These are phyloP conservation scores for Craniophora ligustri DNA, from an alignment of 2,888 invertebrate genomes.

Conservation along the genomic window DNA sequence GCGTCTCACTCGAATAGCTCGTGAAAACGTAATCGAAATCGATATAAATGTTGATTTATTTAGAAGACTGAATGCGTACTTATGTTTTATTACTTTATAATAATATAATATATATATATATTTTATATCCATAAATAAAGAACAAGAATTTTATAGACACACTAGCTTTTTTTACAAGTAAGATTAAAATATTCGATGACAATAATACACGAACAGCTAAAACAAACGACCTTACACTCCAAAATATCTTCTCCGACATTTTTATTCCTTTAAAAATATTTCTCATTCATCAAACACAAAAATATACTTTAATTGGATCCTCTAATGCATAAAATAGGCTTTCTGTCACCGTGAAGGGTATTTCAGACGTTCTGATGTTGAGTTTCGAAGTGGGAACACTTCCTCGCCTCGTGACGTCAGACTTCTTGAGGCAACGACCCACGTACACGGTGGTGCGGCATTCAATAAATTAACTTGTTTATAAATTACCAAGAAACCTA, in stretches of 20 bases:
- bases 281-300: slow-evolving; percentile 10
- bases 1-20: neutral
- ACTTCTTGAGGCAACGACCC: slow-evolving; percentile 51
- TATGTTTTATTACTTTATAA: slow-evolving; percentile 9
- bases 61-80: slow-evolving; percentile 4
- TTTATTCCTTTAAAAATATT: slow-evolving; percentile 18
- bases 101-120: neutral
- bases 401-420: slow-evolving; percentile 69
- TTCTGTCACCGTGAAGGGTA: slow-evolving; percentile 63
- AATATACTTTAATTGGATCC: slow-evolving; percentile 44
- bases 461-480: slow-evolving; percentile 40
- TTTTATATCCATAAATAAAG: too few species aligned
- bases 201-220: slow-evolving; percentile 1
- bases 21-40: slow-evolving; percentile 10
- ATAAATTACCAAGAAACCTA: slow-evolving; percentile 22
- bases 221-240: neutral
- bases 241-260: neutral
- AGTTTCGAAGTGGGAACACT: slow-evolving; percentile 69
- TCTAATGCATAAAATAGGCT: slow-evolving; percentile 72
- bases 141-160: too few species aligned
- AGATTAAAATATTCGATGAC: too few species aligned
- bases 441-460: slow-evolving; percentile 43
- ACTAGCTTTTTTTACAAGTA: too few species aligned
- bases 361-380: slow-evolving; percentile 69
- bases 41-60: slow-evolving; percentile 27